Conservation (phyloP, 2,797 vertebrate genomes). For the Huso huso region DNA sequence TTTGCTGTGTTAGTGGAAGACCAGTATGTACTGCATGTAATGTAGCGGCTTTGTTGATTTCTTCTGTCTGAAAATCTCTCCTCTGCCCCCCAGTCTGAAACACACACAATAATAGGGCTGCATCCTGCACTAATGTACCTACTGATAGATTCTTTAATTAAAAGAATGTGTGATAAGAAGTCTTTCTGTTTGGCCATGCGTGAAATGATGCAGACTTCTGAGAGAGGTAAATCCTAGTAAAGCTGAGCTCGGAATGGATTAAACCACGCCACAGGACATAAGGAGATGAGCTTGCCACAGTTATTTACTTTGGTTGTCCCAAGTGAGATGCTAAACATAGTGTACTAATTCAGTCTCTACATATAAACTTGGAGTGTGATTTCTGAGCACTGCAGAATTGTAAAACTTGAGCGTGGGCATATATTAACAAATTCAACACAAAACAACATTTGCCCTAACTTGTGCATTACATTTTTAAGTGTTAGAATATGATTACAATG, state of each 20-base stretch:
- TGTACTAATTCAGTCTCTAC: too few relatives aligned
- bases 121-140: constrained; percentile 4
- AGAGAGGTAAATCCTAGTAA: not conserved
- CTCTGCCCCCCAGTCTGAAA: not conserved
- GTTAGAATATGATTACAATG: too few relatives aligned
- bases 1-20: not conserved
- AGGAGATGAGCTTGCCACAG: not conserved
- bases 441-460: too few relatives aligned
- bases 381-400: too few relatives aligned
- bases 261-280: not conserved
- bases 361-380: too few relatives aligned
- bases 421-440: too few relatives aligned
- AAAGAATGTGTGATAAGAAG: constrained; percentile 16
- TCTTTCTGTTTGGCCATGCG: constrained; percentile 17
- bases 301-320: too few relatives aligned
- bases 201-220: constrained; percentile 24
- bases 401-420: too few relatives aligned
- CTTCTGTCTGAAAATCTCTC: constrained; percentile 4
- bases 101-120: constrained; percentile 1
- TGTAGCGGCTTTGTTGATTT: constrained; percentile 2
- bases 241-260: constrained; percentile 14
- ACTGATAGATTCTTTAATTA: constrained; percentile 18
- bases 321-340: too few relatives aligned
- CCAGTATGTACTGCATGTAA: not conserved
- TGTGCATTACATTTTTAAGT: too few relatives aligned